Conservation (phyloP, 2,113 vertebrate species). For the Hyla sarda region DNA sequence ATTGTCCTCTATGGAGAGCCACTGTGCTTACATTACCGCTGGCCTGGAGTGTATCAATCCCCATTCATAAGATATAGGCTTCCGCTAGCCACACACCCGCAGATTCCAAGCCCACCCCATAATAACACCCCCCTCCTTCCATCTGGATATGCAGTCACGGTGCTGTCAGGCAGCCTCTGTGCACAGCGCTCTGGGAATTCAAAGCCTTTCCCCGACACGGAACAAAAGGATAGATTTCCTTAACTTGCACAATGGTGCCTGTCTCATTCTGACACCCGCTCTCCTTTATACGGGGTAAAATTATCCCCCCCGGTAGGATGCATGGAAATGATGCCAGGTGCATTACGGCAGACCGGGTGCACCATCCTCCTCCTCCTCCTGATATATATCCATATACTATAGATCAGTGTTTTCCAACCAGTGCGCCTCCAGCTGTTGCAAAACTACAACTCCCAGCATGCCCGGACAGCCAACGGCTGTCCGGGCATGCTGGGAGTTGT, state of each 20-base stretch:
- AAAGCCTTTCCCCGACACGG: not conserved
- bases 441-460: too few relatives aligned
- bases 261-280: slow-evolving; percentile 5
- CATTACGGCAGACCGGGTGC: not conserved
- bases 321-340: slow-evolving; percentile 37
- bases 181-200: slow-evolving; percentile 18
- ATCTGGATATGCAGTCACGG: slow-evolving; percentile 35
- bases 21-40: not conserved
- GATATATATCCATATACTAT: not conserved
- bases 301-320: slow-evolving; percentile 23
- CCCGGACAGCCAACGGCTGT: too few relatives aligned
- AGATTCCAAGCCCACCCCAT: slow-evolving; percentile 45
- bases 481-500: too few relatives aligned
- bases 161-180: slow-evolving; percentile 16
- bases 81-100: slow-evolving; percentile 28
- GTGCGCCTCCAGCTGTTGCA: too few relatives aligned
- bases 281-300: slow-evolving; percentile 6
- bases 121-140: not conserved
- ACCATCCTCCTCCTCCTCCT: not conserved
- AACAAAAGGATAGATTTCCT: slow-evolving; percentile 37
- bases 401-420: too few relatives aligned
- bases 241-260: slow-evolving; percentile 36
- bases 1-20: slow-evolving; percentile 20
- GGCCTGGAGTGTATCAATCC: not conserved
- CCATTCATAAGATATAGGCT: slow-evolving; percentile 51